Base-by-base conservation (phyloP, 2,113 vertebrate species). In the Myxocyprinus asiaticus region DNA sequence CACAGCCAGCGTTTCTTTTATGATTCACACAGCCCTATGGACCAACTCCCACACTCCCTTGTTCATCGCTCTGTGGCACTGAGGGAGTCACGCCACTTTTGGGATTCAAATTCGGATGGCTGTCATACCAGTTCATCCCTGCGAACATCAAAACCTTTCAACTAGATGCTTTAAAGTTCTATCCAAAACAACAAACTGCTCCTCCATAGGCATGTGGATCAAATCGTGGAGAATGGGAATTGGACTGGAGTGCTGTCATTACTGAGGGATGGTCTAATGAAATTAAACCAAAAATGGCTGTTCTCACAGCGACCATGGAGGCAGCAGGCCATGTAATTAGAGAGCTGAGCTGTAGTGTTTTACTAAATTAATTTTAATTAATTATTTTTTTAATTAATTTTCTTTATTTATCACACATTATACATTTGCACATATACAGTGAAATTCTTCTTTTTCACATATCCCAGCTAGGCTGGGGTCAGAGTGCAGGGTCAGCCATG, bases 71-170 rank as follows among this genome's bases (percentile, higher is more conserved):
- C 61, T 51, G 14, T 33, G 62, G 61, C 15, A 55, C 62, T 47
- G 77, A 58, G 64, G 61, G 61, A 66, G 45, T 47, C 12, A 65
- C 15, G 56, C 51, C 67, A 71, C 47, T 5, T 71, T 79, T 33
- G 22, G 22, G 22, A 33, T 33, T 77, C 6, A 22, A 59, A 83
- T 79, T 59, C 63, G 45, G 45, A 48, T 69, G 73, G 33, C 53
- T 80, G 82, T 83, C 78, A 83, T 61, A 42, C 67, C 50, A 73
- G 76, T 70, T 72, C 66, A 68, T 71, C 61, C 73, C 11, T 8
- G 22, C 77, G 55, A 75, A 80, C 72, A 80, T 80, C 82, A 80
- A 76, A 80, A 73, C 56, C 48, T 63, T 80, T 77, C 15, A 53
- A 59, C 61, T 50, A 55, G 45, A 65, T 22, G 61, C 78, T 77